A percentile compares a stretch with the other conserved stretches of the same genome.
Evolutionary conservation across 2,888 invertebrate species (phyloP).

Genomic region (Hypselothyrea guttata): DNA sequence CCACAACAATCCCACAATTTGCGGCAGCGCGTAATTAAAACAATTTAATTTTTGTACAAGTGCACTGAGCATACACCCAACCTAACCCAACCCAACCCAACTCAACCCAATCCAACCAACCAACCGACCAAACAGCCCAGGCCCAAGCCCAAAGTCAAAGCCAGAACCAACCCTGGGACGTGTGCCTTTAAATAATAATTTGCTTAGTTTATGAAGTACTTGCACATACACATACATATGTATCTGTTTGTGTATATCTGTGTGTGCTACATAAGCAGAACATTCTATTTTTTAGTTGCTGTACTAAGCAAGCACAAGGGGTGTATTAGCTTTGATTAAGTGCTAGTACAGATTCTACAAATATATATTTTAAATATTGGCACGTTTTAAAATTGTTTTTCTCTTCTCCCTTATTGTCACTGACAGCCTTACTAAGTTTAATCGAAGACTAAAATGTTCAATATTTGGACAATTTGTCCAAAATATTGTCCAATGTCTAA

Average conservation of each 20-base stretch:
- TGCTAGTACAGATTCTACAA: too few relatives aligned
- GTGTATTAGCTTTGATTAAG: too few relatives aligned
- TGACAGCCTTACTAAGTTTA: too few relatives aligned
- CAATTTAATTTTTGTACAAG: slow-evolving; percentile 76
- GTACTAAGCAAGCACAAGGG: too few relatives aligned
- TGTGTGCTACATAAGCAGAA: slow-evolving; percentile 67
- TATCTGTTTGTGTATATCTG: slow-evolving; percentile 24
- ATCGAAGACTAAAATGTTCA: too few relatives aligned
- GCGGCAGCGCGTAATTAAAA: slow-evolving; percentile 78
- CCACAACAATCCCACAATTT: slow-evolving; percentile 63
- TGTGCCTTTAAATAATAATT: slow-evolving; percentile 76
- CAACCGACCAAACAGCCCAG: slow-evolving; percentile 9
- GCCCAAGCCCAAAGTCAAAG: slow-evolving; percentile 32
- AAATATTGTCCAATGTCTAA: too few relatives aligned
- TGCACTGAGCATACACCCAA: slow-evolving; percentile 46
- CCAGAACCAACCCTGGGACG: slow-evolving; percentile 47
- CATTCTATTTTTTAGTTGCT: slow-evolving; percentile 48
- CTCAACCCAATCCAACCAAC: slow-evolving; percentile 7
- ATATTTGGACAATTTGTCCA: too few relatives aligned
- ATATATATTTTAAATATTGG: too few relatives aligned
- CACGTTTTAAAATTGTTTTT: too few relatives aligned
- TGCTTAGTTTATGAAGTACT: slow-evolving; percentile 73
- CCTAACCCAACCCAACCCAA: slow-evolving; percentile 8
- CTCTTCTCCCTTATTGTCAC: too few relatives aligned
- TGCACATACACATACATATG: slow-evolving; percentile 15